Evolutionary conservation across 2,113 vertebrate species (phyloP), one percentile per base, ranked within the genome.

Genomic region (Daphoenositta chrysoptera): DNA sequence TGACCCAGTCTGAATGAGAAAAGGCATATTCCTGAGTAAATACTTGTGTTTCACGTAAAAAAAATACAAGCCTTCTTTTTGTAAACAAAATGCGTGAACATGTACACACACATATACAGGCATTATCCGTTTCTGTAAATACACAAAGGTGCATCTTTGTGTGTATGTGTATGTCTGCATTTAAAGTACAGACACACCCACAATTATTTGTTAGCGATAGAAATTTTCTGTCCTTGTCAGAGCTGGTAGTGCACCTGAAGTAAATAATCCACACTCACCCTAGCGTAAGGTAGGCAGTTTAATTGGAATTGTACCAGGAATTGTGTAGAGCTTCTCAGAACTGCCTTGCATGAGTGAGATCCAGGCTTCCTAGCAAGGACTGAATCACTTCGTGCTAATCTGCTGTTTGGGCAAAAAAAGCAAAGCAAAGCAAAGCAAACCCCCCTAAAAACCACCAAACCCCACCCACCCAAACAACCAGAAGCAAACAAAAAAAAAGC

Each of bases 331-430:
- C 33, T 80, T 88, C 54, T 42, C 3, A 1, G n/a, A 72, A 83
- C 58, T 71, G 35, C 16, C 20, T 2, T 2, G 2, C 0, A 0
- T 35, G 50, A 83, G 26, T 2, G 7, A 79, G 30, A 53, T 64
- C 37, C 50, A 58, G 58, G 37, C 28, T 78, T 88, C 51, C 47
- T 53, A 85, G 54, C 9, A 88, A 80, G 26, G 23, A 45, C n/a
- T 70, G 58, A 84, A 44, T 65, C 42, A 65, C 48, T 48, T 57
- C 26, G 15, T 50, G 6, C 5, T 72, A 26, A 84, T 69, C 26
- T 80, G 26, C 28, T 48, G 2, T 16, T 19, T 64, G 58, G 24
- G 10, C 60, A 19, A 87, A 85, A 85, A 35, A 48, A n/a, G 11
- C 6, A 42, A 61, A 60, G 5, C 15, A 18, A 13, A 47, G 4